These are phyloP conservation scores for Forbesichthys agassizii DNA, from an alignment of 2,113 vertebrate species.

Conservation along the genomic window DNA sequence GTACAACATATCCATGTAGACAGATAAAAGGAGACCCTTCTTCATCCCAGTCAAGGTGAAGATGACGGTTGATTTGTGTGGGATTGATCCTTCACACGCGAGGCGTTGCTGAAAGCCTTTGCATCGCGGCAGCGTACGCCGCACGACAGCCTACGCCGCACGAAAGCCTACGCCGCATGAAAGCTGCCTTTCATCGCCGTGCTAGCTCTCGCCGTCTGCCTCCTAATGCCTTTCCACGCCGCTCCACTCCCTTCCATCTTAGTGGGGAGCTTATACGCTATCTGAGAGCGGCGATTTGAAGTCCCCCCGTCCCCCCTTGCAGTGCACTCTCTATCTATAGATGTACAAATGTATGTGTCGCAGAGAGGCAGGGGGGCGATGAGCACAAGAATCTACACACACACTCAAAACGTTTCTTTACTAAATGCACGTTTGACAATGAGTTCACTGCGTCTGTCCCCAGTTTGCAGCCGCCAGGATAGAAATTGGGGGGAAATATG, in stretches of 20 bases:
- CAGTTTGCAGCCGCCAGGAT: no score
- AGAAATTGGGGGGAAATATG: no score
- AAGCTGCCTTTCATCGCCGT: constrained; percentile 44
- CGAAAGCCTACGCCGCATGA: neutral
- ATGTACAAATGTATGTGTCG: constrained; percentile 35
- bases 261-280: constrained; percentile 45
- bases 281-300: constrained; percentile 32
- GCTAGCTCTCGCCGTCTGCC: constrained; percentile 32
- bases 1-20: constrained; percentile 3
- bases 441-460: no score
- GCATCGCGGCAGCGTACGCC: no score
- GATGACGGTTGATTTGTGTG: constrained; percentile 16
- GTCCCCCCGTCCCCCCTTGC: constrained; percentile 11
- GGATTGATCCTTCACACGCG: constrained; percentile 31
- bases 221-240: constrained; percentile 15
- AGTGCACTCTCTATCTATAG: constrained; percentile 46
- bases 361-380: constrained; percentile 17
- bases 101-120: constrained; percentile 35
- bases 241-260: constrained; percentile 28
- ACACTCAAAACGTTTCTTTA: no score
- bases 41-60: constrained; percentile 6
- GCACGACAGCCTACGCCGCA: constrained; percentile 7
- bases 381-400: neutral
- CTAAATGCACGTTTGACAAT: no score
- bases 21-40: constrained; percentile 17